Conservation (phyloP, 2,113 vertebrate species). For the Rallus limicola region DNA sequence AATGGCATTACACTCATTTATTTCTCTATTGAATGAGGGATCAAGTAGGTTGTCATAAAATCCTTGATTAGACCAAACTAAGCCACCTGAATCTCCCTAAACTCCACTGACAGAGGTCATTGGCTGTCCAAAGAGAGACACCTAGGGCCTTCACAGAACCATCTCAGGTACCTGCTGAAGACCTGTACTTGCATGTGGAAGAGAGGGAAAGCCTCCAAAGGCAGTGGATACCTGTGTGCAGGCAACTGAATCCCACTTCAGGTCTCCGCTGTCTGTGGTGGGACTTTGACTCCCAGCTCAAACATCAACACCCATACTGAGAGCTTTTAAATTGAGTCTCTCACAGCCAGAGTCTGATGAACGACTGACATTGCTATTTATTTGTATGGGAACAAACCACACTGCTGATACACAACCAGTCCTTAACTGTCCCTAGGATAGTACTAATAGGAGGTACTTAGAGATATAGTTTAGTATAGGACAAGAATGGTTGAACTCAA, state of each 20-base stretch:
- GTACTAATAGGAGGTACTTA: too few species aligned
- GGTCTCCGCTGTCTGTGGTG: not conserved
- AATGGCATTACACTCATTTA: not conserved
- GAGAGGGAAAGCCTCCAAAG: not conserved
- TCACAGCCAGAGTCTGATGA: not conserved
- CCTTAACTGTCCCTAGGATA: conserved; percentile 14
- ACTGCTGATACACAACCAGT: conserved; percentile 2
- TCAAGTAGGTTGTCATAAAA: not conserved
- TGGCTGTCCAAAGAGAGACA: not conserved
- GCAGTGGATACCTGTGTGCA: not conserved
- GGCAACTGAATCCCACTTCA: not conserved
- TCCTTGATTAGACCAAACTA: not conserved
- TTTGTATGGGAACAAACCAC: not conserved
- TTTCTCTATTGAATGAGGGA: not conserved
- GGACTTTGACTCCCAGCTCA: not conserved
- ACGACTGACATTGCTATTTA: not conserved
- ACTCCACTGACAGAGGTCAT: not conserved
- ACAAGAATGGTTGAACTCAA: too few species aligned
- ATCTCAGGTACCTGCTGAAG: not conserved
- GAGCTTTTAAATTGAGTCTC: not conserved
- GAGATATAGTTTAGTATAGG: too few species aligned
- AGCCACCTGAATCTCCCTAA: not conserved
- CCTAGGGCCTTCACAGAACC: not conserved
- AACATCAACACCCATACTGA: not conserved
- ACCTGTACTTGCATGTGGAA: not conserved